Percentiles rank a stretch among this genome's conserved stretches.
Evolutionary conservation across 2,888 invertebrate genomes (phyloP).

Genomic region (Sisyra nigra): DNA sequence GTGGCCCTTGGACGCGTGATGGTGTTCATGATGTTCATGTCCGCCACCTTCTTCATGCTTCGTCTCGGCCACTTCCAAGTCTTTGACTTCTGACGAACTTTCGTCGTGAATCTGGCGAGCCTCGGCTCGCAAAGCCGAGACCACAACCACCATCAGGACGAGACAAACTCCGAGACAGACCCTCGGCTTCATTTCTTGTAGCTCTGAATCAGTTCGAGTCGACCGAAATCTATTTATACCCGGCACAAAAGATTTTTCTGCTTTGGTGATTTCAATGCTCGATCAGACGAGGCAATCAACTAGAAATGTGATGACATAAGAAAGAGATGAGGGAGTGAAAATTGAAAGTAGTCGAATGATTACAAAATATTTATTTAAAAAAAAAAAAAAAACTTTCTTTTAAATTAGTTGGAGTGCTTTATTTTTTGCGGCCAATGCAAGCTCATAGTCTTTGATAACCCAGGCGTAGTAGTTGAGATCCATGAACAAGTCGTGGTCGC

Average conservation of each 20-base stretch:
- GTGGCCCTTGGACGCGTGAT: conserved; percentile 53
- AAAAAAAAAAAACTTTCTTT: conserved; percentile 1
- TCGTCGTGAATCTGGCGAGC: conserved; percentile 1
- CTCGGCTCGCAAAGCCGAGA: neutral
- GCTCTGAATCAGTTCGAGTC: neutral
- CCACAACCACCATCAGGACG: conserved; percentile 10
- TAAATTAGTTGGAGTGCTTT: conserved; percentile 39
- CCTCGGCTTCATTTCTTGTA: conserved; percentile 2
- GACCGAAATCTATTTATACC: neutral
- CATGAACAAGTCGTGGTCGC: conserved; percentile 74
- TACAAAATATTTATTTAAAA: too few species aligned
- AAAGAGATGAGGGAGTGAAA: too few species aligned
- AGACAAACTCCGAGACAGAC: conserved; percentile 5
- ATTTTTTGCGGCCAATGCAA: conserved; percentile 52
- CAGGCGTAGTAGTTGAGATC: conserved; percentile 64
- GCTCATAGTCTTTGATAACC: conserved; percentile 37
- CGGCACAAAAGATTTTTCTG: conserved; percentile 2
- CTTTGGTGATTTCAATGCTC: conserved; percentile 5
- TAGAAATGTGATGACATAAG: too few species aligned
- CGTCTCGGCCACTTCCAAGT: conserved; percentile 15
- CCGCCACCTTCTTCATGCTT: conserved; percentile 52
- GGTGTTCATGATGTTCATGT: conserved; percentile 47
- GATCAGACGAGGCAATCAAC: neutral
- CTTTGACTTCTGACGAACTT: conserved; percentile 10
- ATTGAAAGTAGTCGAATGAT: too few species aligned